Evolutionary conservation across 37 sponge, comb jelly and placozoan species (phyloP).

Genomic region (Lycopodina hypogea): DNA sequence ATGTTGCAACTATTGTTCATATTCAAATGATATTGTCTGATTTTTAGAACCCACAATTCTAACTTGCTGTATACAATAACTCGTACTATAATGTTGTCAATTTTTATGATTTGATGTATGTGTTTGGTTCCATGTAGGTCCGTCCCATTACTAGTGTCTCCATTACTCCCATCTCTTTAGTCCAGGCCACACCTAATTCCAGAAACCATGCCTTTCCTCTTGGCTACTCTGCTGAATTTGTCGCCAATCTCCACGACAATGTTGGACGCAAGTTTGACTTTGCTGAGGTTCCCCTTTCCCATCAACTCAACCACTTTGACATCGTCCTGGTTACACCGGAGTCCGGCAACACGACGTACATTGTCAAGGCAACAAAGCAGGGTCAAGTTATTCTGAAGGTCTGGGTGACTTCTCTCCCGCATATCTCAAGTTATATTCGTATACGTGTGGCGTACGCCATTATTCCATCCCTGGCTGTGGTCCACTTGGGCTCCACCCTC

Average conservation of each 20-base stretch:
- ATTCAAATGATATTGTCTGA: too few relatives aligned
- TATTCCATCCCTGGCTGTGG: slow-evolving; percentile 65
- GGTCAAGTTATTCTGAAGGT: slow-evolving; percentile 73
- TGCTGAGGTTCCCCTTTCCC: slow-evolving; percentile 44
- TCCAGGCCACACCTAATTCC: slow-evolving; percentile 60
- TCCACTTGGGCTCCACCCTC: slow-evolving; percentile 69
- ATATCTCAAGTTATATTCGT: slow-evolving; percentile 58
- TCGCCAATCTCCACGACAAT: slow-evolving; percentile 64
- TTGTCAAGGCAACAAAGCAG: slow-evolving; percentile 62
- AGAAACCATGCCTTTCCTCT: slow-evolving; percentile 80
- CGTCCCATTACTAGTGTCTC: slow-evolving; percentile 56
- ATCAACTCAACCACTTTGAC: slow-evolving; percentile 63
- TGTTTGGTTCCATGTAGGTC: slow-evolving; percentile 29
- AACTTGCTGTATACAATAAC: too few relatives aligned
- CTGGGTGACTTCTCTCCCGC: slow-evolving; percentile 38
- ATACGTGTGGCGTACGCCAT: slow-evolving; percentile 77
- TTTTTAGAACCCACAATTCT: too few relatives aligned
- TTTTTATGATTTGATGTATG: too few relatives aligned
- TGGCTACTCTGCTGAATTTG: slow-evolving; percentile 75
- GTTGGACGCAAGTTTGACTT: slow-evolving; percentile 64
- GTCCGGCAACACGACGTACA: slow-evolving; percentile 51
- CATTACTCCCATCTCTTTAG: slow-evolving; percentile 50
- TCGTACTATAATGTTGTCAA: too few relatives aligned
- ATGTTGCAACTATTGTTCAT: too few relatives aligned
- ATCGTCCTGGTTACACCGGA: slow-evolving; percentile 52